Evolutionary conservation across 2,113 vertebrate species (phyloP), one percentile per base, ranked within the genome.

Genomic region (Prunella fulvescens): DNA sequence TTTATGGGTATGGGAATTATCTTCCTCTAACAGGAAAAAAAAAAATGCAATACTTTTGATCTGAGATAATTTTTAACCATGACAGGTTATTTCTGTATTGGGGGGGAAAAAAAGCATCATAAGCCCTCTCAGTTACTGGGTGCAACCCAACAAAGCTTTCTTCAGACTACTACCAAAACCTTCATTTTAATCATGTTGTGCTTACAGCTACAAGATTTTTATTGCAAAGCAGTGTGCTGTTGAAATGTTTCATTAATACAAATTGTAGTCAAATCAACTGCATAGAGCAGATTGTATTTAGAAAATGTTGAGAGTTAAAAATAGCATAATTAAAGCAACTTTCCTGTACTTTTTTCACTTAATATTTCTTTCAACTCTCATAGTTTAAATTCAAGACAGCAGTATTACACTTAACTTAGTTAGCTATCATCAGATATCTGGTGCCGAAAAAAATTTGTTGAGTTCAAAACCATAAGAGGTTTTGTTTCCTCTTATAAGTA

Each of bases 181-280:
- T 92, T 77, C 7, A 31, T 92, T 95, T 92, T 90, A 72, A 60
- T 88, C 14, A 19, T 76, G 77, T 67, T 54, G 45, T 88, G 19
- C 35, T 69, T 19, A 19, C 39, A 92, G 45, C 29, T 44, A 11
- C 35, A 66, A 23, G 29, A 7, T 58, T 88, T 72, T 83, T 56
- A 42, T 74, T 29, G 61, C 69, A 92, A 90, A 92, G 33, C 47
- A 51, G 11, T 53, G 45, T 61, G 24, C 62, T 93, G 33, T 64
- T 86, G 71, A 64, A 86, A 48, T 48, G 29, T 60, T 78, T 67
- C 54, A 57, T 81, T 84, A 60, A 51, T 84, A 67, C 45, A 72
- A 90, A 82, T 77, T 79, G 35, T 23, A 71, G 66, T 72, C 26
- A 85, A 90, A 95, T 88, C 58, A 56, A 48, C 69, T 60, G 7